Conservation (phyloP, 1,140 invertebrate genomes). For the Nilaparvata lugens region DNA sequence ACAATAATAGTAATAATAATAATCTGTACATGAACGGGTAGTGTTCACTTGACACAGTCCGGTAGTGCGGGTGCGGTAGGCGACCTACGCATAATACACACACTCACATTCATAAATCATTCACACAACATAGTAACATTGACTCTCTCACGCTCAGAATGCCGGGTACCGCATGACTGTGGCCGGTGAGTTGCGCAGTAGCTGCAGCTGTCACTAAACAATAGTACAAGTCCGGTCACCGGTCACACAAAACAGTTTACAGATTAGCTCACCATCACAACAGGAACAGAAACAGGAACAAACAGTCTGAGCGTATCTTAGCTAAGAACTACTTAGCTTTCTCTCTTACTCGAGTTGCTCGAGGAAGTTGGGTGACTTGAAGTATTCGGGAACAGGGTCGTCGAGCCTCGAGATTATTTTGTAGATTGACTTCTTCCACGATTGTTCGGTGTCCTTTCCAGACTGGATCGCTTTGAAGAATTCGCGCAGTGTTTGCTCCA, state of each 20-base stretch:
- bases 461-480: constrained; percentile 96
- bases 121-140: no score
- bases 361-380: constrained; percentile 98
- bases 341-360: constrained; percentile 85
- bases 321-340: neutral
- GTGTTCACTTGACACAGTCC: no score
- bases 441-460: constrained; percentile 94
- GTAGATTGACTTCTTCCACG: constrained; percentile 99
- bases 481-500: constrained; percentile 93
- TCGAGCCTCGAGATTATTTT: constrained; percentile 98
- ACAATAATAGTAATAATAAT: constrained; percentile 1
- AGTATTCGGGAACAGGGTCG: constrained; percentile 97
- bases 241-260: constrained; percentile 28
- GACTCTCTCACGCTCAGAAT: no score
- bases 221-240: neutral
- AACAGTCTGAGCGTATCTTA: no score
- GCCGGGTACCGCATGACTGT: no score
- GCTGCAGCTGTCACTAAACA: no score
- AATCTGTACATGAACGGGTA: neutral
- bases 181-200: no score
- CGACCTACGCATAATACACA: no score
- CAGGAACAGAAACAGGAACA: neutral
- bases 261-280: constrained; percentile 15
- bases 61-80: no score
- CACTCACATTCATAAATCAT: no score